A percentile compares a stretch with the other conserved stretches of the same genome.
phyloP scores from a whole-genome alignment of 2,113 vertebrate genomes.

The Eulemur rufifrons region DNA sequence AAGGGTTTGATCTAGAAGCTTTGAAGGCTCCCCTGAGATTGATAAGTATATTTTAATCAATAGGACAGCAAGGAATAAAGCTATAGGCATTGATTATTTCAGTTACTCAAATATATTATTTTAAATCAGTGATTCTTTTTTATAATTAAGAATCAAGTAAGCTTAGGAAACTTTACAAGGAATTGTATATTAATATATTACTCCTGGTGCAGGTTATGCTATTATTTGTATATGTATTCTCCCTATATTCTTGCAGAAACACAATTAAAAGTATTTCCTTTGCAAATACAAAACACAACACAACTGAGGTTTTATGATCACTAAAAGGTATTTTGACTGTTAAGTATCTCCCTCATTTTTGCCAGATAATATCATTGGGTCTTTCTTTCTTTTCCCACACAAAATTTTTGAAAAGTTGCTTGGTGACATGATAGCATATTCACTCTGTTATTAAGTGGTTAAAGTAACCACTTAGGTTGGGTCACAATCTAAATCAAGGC shows the following conservation, averaged over 20 bases:
- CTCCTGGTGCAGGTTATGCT: neutral
- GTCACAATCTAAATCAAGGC: neutral
- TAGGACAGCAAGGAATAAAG: neutral
- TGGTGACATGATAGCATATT: neutral
- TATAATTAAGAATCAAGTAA: neutral
- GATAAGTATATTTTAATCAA: neutral
- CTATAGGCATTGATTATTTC: neutral
- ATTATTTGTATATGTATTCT: neutral
- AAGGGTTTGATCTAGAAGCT: neutral
- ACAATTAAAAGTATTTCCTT: neutral
- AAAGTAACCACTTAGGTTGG: neutral
- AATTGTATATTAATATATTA: neutral
- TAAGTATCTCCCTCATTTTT: neutral
- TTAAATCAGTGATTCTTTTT: neutral
- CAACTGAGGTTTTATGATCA: neutral
- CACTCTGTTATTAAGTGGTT: neutral
- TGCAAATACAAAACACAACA: neutral
- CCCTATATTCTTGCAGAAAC: neutral
- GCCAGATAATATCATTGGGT: neutral
- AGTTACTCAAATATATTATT: neutral
- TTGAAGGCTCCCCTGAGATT: neutral
- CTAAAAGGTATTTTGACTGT: neutral
- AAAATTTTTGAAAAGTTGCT: neutral
- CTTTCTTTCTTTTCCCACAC: neutral
- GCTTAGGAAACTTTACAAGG: neutral